These are phyloP conservation scores for Zootoca vivipara DNA, from an alignment of 2,113 vertebrate species.

Conservation along the genomic window DNA sequence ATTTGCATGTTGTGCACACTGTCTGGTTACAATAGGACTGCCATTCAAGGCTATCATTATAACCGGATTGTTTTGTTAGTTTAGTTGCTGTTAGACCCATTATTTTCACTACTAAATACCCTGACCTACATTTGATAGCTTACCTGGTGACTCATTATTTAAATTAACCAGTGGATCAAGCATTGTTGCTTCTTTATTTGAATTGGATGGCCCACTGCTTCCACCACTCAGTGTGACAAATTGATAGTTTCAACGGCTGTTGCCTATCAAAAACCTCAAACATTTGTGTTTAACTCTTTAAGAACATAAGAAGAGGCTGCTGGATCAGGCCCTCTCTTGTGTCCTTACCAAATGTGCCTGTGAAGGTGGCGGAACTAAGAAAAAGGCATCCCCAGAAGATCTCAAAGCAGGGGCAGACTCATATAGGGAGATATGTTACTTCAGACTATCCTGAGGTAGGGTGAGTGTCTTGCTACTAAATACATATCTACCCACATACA, in stretches of 20 bases:
- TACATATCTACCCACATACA: not conserved
- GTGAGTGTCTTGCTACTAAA: not conserved
- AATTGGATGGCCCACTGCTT: slow-evolving; percentile 67
- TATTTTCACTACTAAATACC: slow-evolving; percentile 72
- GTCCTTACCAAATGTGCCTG: not conserved
- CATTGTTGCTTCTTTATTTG: slow-evolving; percentile 63
- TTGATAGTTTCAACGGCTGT: slow-evolving; percentile 55
- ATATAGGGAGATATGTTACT: not conserved
- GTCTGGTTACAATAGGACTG: slow-evolving; percentile 62
- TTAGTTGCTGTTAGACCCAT: slow-evolving; percentile 65
- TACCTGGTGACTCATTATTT: slow-evolving; percentile 74
- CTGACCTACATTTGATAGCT: slow-evolving; percentile 73
- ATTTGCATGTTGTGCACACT: slow-evolving; percentile 58
- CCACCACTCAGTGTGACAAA: slow-evolving; percentile 56
- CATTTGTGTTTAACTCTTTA: slow-evolving; percentile 34
- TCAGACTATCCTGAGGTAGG: not conserved
- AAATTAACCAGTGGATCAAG: slow-evolving; percentile 68
- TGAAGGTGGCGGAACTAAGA: not conserved
- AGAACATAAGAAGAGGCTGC: not conserved
- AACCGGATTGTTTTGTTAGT: slow-evolving; percentile 70
- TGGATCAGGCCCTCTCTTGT: not conserved
- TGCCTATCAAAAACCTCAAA: slow-evolving; percentile 34
- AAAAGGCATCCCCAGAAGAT: not conserved
- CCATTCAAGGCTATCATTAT: slow-evolving; percentile 62
- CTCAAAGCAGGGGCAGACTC: not conserved